Evolutionary conservation across 2,113 vertebrate species (phyloP).

Genomic region (Clupea harengus): DNA sequence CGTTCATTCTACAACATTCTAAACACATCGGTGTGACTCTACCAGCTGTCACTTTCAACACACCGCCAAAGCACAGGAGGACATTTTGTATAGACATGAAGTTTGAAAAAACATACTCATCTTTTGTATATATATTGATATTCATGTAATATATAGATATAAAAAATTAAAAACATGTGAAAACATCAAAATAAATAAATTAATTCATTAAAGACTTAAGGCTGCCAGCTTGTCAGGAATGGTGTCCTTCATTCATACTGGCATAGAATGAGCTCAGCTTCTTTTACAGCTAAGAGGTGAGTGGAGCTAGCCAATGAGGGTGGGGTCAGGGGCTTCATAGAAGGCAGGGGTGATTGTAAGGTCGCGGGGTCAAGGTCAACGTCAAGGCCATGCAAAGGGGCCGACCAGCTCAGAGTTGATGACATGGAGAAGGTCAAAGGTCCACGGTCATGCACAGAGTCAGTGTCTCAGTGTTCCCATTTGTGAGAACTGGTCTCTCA

Average conservation of each 20-base stretch:
- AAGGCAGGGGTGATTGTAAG: neutral
- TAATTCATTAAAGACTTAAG: constrained; percentile 73
- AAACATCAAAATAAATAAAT: constrained; percentile 62
- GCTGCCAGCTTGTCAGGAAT: constrained; percentile 61
- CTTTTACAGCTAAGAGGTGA: constrained; percentile 35
- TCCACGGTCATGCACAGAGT: neutral
- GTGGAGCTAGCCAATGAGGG: constrained; percentile 32
- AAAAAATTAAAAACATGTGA: constrained; percentile 63
- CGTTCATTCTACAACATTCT: too few species aligned
- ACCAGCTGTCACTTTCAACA: neutral
- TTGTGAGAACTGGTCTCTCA: neutral
- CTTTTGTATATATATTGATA: constrained; percentile 18
- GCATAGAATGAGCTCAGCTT: constrained; percentile 58
- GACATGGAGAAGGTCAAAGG: neutral
- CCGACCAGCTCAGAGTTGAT: neutral
- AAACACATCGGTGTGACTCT: too few species aligned
- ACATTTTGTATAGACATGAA: constrained; percentile 62
- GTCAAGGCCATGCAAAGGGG: constrained; percentile 10
- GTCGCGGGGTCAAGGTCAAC: neutral
- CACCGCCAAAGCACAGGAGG: constrained; percentile 63
- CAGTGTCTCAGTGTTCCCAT: neutral
- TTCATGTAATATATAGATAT: constrained; percentile 48
- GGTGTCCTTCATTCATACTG: constrained; percentile 65
- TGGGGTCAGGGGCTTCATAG: neutral
- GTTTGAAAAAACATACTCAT: constrained; percentile 61